These are phyloP conservation scores for Craseonycteris thonglongyai DNA, from an alignment of 2,113 vertebrate genomes.

Conservation along the genomic window DNA sequence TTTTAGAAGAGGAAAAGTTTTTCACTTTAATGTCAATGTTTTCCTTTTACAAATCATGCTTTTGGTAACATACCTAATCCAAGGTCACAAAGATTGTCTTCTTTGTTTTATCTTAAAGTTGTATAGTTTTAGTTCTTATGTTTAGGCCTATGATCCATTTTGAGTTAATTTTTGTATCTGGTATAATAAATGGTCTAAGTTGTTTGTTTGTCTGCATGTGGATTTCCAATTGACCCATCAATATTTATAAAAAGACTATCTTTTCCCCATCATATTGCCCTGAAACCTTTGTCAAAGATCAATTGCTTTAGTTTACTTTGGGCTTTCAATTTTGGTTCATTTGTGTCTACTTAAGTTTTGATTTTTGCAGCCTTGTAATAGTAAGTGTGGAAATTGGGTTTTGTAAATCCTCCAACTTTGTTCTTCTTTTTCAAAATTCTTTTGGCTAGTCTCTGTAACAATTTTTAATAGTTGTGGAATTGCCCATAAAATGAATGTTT, in stretches of 20 bases:
- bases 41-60: background rate
- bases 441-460: too few species aligned
- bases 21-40: background rate
- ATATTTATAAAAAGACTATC: background rate
- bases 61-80: background rate
- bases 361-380: background rate
- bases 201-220: background rate
- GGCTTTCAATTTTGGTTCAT: background rate
- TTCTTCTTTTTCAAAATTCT: background rate
- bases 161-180: background rate
- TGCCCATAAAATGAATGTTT: background rate
- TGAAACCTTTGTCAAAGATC: background rate
- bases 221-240: background rate
- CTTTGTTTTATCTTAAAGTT: background rate
- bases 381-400: background rate
- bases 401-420: background rate
- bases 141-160: background rate
- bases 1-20: background rate
- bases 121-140: background rate
- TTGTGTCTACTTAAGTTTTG: background rate
- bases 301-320: background rate
- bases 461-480: background rate
- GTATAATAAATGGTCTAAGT: background rate
- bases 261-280: background rate
- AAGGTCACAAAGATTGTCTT: background rate